A percentile compares a stretch with the other conserved stretches of the same genome.
Conservation (phyloP, 2,797 vertebrate genomes). For the Neopelma chrysocephalum region DNA sequence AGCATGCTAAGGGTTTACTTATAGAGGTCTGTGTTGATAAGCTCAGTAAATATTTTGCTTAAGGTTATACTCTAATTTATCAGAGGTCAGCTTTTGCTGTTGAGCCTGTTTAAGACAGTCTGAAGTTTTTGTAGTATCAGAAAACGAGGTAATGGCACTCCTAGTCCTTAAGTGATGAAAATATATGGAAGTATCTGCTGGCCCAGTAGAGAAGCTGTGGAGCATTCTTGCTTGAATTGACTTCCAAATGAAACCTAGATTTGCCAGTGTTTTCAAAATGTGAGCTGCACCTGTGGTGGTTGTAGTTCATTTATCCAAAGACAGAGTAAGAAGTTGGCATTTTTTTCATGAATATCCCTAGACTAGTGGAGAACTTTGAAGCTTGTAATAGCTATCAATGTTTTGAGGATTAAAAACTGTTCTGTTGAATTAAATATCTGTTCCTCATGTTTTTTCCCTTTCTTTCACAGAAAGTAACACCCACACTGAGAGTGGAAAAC, state of each 20-base stretch:
- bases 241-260: background rate
- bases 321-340: background rate
- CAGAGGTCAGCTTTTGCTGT: background rate
- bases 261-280: background rate
- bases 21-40: background rate
- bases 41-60: conserved; percentile 26
- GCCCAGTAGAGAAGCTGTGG: background rate
- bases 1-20: background rate
- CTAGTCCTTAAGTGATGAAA: background rate
- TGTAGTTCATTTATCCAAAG: background rate
- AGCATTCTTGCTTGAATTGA: background rate
- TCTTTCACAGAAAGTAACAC: conserved; percentile 38
- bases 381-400: background rate
- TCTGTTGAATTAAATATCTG: conserved; percentile 9
- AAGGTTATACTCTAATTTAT: background rate
- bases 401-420: background rate
- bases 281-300: background rate
- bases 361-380: background rate
- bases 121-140: background rate
- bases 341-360: background rate
- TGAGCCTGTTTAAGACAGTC: background rate
- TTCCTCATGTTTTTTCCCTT: conserved; percentile 1
- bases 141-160: background rate
- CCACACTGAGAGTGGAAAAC: conserved; percentile 26
- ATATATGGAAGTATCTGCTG: background rate